Conservation (phyloP, 2,797 vertebrate species). For the Potorous gilbertii region DNA sequence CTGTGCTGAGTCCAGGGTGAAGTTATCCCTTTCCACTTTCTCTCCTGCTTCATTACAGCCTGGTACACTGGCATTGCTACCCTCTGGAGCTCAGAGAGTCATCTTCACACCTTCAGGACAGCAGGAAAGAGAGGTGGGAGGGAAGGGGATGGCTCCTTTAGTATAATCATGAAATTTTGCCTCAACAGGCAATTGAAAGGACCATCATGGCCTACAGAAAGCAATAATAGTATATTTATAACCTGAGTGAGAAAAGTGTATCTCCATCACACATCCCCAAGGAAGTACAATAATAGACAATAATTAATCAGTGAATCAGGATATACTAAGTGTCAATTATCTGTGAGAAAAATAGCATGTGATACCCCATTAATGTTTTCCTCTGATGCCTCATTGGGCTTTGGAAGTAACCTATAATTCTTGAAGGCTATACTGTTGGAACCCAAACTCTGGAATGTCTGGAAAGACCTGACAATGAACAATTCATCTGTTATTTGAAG, state of each 20-base stretch:
- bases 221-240: neutral
- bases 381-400: neutral
- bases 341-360: neutral
- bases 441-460: neutral
- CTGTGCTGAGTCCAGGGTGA: neutral
- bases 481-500: neutral
- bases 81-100: neutral
- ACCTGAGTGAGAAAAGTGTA: neutral
- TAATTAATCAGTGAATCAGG: neutral
- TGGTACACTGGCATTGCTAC: neutral
- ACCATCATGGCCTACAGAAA: neutral
- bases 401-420: neutral
- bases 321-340: neutral
- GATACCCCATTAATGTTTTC: neutral
- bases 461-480: neutral
- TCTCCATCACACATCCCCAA: neutral
- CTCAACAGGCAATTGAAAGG: neutral
- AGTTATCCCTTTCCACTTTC: neutral
- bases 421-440: neutral
- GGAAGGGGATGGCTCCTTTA: neutral
- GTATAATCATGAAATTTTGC: neutral
- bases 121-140: neutral
- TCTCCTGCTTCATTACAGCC: neutral
- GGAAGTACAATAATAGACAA: neutral
- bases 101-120: neutral